Evolutionary conservation across 37 sponge, comb jelly and placozoan species (phyloP), one percentile per base, ranked within the genome.

Genomic region (Eunapius fragilis): DNA sequence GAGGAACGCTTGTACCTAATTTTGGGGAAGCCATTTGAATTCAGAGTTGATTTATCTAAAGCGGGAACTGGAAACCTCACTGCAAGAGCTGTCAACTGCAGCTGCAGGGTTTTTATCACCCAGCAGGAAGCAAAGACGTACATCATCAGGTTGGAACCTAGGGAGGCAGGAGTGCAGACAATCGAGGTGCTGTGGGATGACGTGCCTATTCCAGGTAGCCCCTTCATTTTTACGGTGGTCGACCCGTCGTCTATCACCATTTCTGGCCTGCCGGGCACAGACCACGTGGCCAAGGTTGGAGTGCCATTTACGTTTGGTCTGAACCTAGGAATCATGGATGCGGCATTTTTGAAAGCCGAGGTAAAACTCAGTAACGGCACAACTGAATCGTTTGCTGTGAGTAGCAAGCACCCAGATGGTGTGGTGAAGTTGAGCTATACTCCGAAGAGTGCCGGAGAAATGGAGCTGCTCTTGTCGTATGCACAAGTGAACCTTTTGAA

Each of bases 21-120:
- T 92, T 83, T 86, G 13, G 91, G 91, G 50, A 91, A 90, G 76
- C 82, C 91, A 0, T 70, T 97, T n/a, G 88, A 94, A 75, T 94
- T 97, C 73, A 82, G 73, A 32, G 89, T 97, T 28, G 93, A 97
- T 75, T 36, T 84, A 12, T 82, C 86, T 10, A 82, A 87, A n/a
- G 95, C 91, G 28, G 95, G 97, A 30, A 82, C 70, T 6, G 95
- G 93, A 23, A 31, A 74, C 24, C 76, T 94, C 7, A 83, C 48
- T 1, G 89, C 88, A 3, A 90, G 72, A 10, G 91, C 93, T 32
- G 27, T 49, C 22, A 91, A 87, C 67, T 88, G 91, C 19, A 14
- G 32, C 72, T 76, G 58, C 28, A 41, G 71, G 27, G 72, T 88
- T 0, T 85, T 72, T 37, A 25, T 75, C 75, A 85, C 92, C n/a